Evolutionary conservation across 2,888 invertebrate species (phyloP).

Genomic region (Mycalesis mineus): DNA sequence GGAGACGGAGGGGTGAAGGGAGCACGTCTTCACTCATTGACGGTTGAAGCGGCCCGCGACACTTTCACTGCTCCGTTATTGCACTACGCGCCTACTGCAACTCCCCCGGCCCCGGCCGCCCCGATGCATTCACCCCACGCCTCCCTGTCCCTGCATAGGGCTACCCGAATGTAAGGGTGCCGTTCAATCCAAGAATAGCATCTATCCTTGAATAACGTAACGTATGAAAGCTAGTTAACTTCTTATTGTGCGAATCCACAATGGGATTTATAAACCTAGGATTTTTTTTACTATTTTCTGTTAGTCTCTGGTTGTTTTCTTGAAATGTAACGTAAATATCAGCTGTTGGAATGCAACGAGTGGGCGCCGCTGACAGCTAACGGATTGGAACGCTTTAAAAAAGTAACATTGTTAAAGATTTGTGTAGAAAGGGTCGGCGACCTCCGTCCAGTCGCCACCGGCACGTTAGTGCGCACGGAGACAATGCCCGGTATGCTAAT

Average conservation of each 20-base stretch:
- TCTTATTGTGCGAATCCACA: constrained; percentile 3
- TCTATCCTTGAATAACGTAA: constrained; percentile 33
- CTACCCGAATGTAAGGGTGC: constrained; percentile 60
- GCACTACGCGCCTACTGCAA: constrained; percentile 75
- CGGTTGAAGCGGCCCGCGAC: constrained; percentile 76
- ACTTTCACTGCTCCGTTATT: constrained; percentile 78
- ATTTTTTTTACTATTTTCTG: background rate
- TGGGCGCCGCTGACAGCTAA: constrained; percentile 22
- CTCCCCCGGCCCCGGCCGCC: constrained; percentile 52
- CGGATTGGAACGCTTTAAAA: constrained; percentile 20
- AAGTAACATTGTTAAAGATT: constrained; percentile 19
- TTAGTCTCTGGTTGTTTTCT: background rate
- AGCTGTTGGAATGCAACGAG: constrained; percentile 17
- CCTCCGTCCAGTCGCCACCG: no score
- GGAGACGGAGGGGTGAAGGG: constrained; percentile 74
- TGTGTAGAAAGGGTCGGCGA: constrained; percentile 26
- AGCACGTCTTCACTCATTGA: constrained; percentile 76
- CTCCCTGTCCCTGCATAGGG: constrained; percentile 56
- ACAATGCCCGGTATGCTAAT: constrained; percentile 34
- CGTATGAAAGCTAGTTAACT: constrained; percentile 11
- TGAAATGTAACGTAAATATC: constrained; percentile 8
- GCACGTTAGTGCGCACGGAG: constrained; percentile 19
- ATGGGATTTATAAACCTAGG: no score
- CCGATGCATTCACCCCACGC: constrained; percentile 70
- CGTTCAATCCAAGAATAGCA: constrained; percentile 59